These are phyloP conservation scores for Istiophorus platypterus DNA, from an alignment of 2,113 vertebrate species.

Conservation along the genomic window DNA sequence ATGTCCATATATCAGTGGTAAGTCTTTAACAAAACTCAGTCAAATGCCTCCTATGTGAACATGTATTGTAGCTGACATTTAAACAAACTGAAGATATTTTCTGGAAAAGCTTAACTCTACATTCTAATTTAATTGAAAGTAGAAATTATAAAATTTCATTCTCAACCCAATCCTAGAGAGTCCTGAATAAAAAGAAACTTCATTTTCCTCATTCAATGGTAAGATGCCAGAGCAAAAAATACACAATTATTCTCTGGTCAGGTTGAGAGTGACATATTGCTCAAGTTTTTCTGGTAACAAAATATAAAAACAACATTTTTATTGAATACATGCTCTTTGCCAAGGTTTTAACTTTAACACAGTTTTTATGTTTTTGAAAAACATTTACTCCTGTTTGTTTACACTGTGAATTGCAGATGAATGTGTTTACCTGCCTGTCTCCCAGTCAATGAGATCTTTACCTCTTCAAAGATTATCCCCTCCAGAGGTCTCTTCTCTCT, in stretches of 20 bases:
- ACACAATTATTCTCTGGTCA: too few species aligned
- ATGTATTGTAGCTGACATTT: neutral
- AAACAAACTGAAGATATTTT: too few species aligned
- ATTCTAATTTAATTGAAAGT: neutral
- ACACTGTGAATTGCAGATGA: slow-evolving; percentile 28
- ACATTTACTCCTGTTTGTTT: slow-evolving; percentile 51
- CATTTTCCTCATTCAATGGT: too few species aligned
- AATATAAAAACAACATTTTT: neutral
- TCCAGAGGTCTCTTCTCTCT: slow-evolving; percentile 59
- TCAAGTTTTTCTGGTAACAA: neutral
- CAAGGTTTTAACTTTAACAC: neutral
- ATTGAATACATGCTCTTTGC: neutral
- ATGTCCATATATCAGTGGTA: neutral
- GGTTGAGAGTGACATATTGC: too few species aligned
- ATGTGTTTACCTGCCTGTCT: slow-evolving; percentile 54
- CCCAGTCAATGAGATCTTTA: slow-evolving; percentile 62
- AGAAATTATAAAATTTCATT: neutral
- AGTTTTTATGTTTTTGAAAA: slow-evolving; percentile 20
- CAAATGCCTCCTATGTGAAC: neutral
- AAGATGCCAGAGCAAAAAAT: too few species aligned
- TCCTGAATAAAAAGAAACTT: too few species aligned
- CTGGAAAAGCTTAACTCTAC: too few species aligned
- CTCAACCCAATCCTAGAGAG: too few species aligned
- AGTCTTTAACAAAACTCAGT: neutral
- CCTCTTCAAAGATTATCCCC: slow-evolving; percentile 70